A percentile compares a stretch with the other conserved stretches of the same genome.
Conservation (phyloP, 1,140 invertebrate genomes). For the Nasonia vitripennis region DNA sequence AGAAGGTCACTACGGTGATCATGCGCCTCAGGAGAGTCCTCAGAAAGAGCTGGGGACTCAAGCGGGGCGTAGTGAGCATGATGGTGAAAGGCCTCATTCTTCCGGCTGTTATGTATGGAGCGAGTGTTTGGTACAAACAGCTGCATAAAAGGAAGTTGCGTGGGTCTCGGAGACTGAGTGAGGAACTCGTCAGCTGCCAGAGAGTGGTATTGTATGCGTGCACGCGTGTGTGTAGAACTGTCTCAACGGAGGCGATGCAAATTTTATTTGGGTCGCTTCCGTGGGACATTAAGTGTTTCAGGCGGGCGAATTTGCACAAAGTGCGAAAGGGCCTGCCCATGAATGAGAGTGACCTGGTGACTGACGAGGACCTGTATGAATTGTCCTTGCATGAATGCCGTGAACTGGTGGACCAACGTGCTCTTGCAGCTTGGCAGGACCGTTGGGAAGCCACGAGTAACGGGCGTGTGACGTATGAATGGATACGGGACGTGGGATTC, state of each 20-base stretch:
- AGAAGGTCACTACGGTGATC: too few relatives aligned
- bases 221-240: slow-evolving; percentile 59
- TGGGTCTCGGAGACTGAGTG: background rate
- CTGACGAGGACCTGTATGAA: background rate
- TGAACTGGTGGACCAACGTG: background rate
- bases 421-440: background rate
- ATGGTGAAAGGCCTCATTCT: background rate
- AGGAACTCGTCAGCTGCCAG: slow-evolving; percentile 39
- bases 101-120: background rate
- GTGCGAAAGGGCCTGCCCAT: slow-evolving; percentile 19
- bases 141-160: background rate
- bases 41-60: too few relatives aligned
- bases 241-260: slow-evolving; percentile 57
- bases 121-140: background rate
- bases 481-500: slow-evolving; percentile 14
- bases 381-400: background rate
- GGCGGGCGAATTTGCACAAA: slow-evolving; percentile 21
- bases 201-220: slow-evolving; percentile 55
- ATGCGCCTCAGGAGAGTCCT: too few relatives aligned
- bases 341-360: background rate
- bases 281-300: slow-evolving; percentile 45
- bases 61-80: too few relatives aligned
- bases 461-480: slow-evolving; percentile 23
- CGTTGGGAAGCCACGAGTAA: background rate
- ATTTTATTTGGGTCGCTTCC: slow-evolving; percentile 24